phyloP scores from a whole-genome alignment of 2,888 invertebrate species.

The Arrhopalites spinosus region DNA sequence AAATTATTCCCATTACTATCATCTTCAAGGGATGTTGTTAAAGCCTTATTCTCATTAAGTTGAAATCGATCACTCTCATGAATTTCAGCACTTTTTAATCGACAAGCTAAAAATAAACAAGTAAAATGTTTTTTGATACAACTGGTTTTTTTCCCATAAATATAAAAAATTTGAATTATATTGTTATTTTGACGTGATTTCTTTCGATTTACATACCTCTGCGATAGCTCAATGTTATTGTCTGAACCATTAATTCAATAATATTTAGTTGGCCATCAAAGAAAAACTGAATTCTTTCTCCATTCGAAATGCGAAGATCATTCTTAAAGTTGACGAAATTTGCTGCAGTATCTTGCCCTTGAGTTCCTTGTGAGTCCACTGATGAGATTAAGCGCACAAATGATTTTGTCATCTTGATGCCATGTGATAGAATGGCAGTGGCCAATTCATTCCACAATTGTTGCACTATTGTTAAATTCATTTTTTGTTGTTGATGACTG shows the following conservation, averaged over 20 bases:
- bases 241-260: slow-evolving; percentile 52
- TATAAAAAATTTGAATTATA: too few species aligned
- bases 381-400: slow-evolving; percentile 34
- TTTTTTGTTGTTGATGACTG: slow-evolving; percentile 46
- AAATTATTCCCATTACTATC: slow-evolving; percentile 39
- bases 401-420: slow-evolving; percentile 45
- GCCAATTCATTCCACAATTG: slow-evolving; percentile 55
- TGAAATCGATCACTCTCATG: not conserved
- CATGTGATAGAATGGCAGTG: slow-evolving; percentile 48
- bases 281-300: slow-evolving; percentile 49
- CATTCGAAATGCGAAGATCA: slow-evolving; percentile 44
- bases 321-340: slow-evolving; percentile 42
- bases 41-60: not conserved
- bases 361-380: slow-evolving; percentile 25
- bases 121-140: not conserved
- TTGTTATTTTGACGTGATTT: too few species aligned
- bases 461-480: slow-evolving; percentile 52
- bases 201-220: slow-evolving; percentile 38
- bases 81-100: slow-evolving; percentile 46
- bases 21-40: slow-evolving; percentile 26
- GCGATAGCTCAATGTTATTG: slow-evolving; percentile 54
- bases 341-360: slow-evolving; percentile 16
- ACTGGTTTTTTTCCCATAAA: too few species aligned
- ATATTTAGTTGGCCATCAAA: slow-evolving; percentile 50
- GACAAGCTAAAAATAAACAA: slow-evolving; percentile 41